These are phyloP conservation scores for Catharus bicknelli DNA, from an alignment of 2,113 vertebrate species.

Conservation along the genomic window DNA sequence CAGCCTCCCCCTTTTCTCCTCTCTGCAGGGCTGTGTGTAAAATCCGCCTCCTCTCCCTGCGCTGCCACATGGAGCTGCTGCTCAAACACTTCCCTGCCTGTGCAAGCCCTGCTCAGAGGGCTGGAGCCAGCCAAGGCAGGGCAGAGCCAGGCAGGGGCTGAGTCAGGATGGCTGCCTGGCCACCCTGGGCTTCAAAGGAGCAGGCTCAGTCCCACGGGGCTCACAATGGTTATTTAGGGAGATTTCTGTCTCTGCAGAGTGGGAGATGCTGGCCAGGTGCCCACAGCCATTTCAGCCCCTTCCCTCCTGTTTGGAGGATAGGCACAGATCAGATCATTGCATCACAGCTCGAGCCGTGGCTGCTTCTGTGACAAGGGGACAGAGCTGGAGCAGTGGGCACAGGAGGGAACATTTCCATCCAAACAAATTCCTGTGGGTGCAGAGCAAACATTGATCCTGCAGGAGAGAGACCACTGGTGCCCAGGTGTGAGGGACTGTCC, in stretches of 20 bases:
- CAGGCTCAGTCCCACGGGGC: neutral
- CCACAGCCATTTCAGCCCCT: neutral
- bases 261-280: neutral
- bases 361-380: neutral
- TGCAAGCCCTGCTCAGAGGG: neutral
- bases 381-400: neutral
- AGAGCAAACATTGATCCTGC: too few species aligned
- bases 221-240: neutral
- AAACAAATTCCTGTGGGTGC: neutral
- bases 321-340: rapidly evolving
- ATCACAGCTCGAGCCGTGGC: rapidly evolving
- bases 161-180: neutral
- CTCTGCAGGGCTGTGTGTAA: neutral
- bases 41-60: neutral
- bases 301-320: neutral
- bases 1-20: conserved; percentile 4
- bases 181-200: neutral
- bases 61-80: neutral
- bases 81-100: neutral
- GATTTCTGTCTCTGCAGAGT: neutral
- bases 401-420: rapidly evolving
- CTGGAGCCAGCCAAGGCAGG: neutral
- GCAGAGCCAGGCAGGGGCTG: neutral
- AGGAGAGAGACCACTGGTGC: rapidly evolving
- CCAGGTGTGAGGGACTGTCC: rapidly evolving